Base-by-base conservation (phyloP, 2,888 invertebrate species). In the Eustalomyia histrio region DNA sequence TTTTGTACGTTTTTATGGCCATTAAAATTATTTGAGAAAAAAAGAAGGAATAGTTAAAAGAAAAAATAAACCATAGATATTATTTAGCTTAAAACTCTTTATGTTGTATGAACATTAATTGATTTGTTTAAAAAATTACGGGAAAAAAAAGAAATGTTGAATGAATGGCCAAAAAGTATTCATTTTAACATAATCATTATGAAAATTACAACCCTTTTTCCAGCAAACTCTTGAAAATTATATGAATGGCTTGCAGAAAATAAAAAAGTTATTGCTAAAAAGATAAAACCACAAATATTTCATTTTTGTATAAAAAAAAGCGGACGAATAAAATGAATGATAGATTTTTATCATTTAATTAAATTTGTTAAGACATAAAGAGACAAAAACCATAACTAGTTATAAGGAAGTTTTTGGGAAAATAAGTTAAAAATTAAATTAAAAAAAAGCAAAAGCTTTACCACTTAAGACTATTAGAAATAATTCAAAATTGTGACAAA, bases 31-130 rank as follows among this genome's bases (percentile, higher is more conserved):
- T 24, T 29, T 50, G 57, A 68, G 29, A 21, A 61, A 43, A 43
- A 18, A 43, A 4, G 43, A 61, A 61, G 3, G 43, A 61, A 61
- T n/a, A 63, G 47, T 63, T 63, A 57, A 76, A 74, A 72, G 71
- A 69, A 69, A 65, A 73, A n/a, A n/a, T n/a, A n/a, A 68, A 67
- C 17, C 33, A 57, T 72, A 33, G 71, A 71, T 76, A 71, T 68
- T 80, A 6, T 82, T 74, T 74, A 69, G 29, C 47, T 57, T 24
- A 72, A 72, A 71, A 69, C 57, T 74, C 73, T 75, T 71, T 71
- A 71, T 71, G 43, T 68, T 72, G 55, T 65, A 71, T 65, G 69
- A 78, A 71, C 85, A 86, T 87, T 87, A 88, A 89, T 88, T 88
- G 88, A 88, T 88, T 88, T 87, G 86, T 84, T 83, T 82, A 76